Conservation (phyloP, 2,888 invertebrate genomes). For the Protodeltote pygarga region DNA sequence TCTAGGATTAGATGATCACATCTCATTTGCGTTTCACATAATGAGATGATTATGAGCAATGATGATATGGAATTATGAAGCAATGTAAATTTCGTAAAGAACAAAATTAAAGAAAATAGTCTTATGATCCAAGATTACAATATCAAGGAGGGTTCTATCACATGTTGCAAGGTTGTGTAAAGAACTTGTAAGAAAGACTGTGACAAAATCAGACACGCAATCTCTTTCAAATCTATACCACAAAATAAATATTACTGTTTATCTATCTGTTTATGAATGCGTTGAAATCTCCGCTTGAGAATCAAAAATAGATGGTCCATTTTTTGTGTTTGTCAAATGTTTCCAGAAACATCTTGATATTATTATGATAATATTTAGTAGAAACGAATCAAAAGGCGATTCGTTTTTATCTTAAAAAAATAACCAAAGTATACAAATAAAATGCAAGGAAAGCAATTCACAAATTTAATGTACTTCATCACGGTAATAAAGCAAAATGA, state of each 20-base stretch:
- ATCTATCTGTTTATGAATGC: too few relatives aligned
- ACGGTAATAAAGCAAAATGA: background rate
- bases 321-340: slow-evolving; percentile 1
- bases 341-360: too few relatives aligned
- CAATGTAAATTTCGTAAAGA: too few relatives aligned
- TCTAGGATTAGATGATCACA: too few relatives aligned
- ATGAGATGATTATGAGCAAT: slow-evolving; percentile 16
- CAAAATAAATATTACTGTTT: too few relatives aligned
- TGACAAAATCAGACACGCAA: slow-evolving; percentile 49
- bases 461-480: background rate
- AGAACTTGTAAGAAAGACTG: slow-evolving; percentile 35
- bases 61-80: too few relatives aligned
- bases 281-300: slow-evolving; percentile 11
- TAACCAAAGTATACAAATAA: background rate
- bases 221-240: slow-evolving; percentile 34
- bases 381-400: background rate
- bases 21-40: slow-evolving; percentile 23
- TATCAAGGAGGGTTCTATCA: slow-evolving; percentile 22
- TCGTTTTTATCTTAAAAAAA: background rate
- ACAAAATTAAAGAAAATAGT: slow-evolving; percentile 39
- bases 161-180: slow-evolving; percentile 46
- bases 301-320: slow-evolving; percentile 39
- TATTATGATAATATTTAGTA: background rate
- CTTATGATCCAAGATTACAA: slow-evolving; percentile 26
- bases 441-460: background rate